These are phyloP conservation scores for Trichogramma pretiosum DNA, from an alignment of 1,140 invertebrate genomes.

Conservation along the genomic window DNA sequence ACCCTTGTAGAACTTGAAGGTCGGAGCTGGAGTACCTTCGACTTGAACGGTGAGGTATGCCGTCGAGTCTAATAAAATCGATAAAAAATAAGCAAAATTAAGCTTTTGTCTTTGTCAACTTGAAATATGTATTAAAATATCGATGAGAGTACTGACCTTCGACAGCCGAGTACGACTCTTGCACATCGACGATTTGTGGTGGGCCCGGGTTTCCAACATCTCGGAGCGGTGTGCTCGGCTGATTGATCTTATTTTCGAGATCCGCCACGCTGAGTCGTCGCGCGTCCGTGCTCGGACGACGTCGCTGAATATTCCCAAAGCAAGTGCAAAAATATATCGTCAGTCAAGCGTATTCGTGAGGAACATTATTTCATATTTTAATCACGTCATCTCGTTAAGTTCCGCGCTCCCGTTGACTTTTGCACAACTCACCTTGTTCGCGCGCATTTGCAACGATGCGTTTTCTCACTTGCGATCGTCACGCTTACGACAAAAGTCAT, in stretches of 20 bases:
- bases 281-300: constrained; percentile 76
- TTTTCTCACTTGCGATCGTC: too few species aligned
- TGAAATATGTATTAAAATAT: neutral
- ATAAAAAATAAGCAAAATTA: constrained; percentile 10
- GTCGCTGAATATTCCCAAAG: constrained; percentile 63
- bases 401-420: too few species aligned
- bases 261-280: constrained; percentile 79
- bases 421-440: too few species aligned
- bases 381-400: too few species aligned
- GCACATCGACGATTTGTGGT: constrained; percentile 78
- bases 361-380: too few species aligned
- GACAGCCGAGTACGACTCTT: constrained; percentile 83
- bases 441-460: too few species aligned
- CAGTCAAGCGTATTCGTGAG: too few species aligned
- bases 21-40: constrained; percentile 86
- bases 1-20: constrained; percentile 92
- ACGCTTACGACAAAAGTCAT: too few species aligned
- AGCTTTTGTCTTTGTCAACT: too few species aligned
- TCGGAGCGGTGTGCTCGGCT: constrained; percentile 79
- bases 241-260: constrained; percentile 80
- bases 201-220: constrained; percentile 68
- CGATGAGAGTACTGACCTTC: constrained; percentile 62
- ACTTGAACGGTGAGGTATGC: constrained; percentile 81
- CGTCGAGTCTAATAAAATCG: constrained; percentile 61
- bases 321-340: too few species aligned